Evolutionary conservation across 1,140 invertebrate species (phyloP).

Genomic region (Bactericera cockerelli): DNA sequence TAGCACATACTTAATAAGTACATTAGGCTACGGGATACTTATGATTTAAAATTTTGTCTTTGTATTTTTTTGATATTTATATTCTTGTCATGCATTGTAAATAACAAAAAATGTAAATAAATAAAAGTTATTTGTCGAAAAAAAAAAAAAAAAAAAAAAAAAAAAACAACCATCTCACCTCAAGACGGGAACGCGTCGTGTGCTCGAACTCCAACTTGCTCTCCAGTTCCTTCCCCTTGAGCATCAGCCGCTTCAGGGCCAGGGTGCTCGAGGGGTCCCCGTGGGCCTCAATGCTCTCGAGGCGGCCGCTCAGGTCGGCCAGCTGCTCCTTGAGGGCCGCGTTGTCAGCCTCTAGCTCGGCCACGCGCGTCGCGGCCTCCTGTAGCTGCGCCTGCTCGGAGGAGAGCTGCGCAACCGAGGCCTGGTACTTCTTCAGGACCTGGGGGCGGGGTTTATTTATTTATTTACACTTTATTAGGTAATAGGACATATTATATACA

Average conservation of each 20-base stretch:
- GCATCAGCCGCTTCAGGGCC: slow-evolving; percentile 47
- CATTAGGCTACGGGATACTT: too few relatives aligned
- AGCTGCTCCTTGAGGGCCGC: slow-evolving; percentile 59
- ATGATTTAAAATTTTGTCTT: too few relatives aligned
- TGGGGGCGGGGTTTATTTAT: slow-evolving; percentile 25
- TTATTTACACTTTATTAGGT: too few relatives aligned
- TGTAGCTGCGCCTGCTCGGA: slow-evolving; percentile 64
- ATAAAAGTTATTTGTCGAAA: too few relatives aligned
- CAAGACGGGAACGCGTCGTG: slow-evolving; percentile 62
- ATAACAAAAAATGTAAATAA: too few relatives aligned
- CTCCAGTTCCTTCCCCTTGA: slow-evolving; percentile 73
- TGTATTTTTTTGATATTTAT: too few relatives aligned
- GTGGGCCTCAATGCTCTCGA: slow-evolving; percentile 60
- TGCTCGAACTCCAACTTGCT: slow-evolving; percentile 76
- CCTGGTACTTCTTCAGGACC: slow-evolving; percentile 82
- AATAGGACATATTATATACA: too few relatives aligned
- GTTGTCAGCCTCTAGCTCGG: slow-evolving; percentile 59
- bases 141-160: too few relatives aligned
- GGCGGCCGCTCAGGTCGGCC: slow-evolving; percentile 50
- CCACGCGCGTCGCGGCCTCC: slow-evolving; percentile 63
- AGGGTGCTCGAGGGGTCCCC: slow-evolving; percentile 62
- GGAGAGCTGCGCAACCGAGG: slow-evolving; percentile 68
- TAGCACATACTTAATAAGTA: too few relatives aligned
- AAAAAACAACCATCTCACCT: too few relatives aligned
- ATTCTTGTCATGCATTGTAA: too few relatives aligned